A percentile compares a stretch with the other conserved stretches of the same genome.
Evolutionary conservation across 2,113 vertebrate genomes (phyloP).

Genomic region (Vicugna pacos): DNA sequence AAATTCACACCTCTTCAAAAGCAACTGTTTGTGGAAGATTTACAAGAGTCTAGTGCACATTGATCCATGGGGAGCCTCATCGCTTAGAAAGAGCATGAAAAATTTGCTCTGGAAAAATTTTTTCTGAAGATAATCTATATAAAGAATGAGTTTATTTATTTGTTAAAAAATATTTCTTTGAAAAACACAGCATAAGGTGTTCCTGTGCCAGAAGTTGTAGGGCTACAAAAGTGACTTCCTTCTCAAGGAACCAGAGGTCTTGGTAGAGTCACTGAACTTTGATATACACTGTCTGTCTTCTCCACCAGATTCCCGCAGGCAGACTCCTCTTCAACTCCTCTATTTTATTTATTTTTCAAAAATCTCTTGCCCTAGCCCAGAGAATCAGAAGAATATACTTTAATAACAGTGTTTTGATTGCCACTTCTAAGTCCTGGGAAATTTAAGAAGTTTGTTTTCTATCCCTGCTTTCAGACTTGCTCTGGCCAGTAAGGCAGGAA

Average conservation of each 20-base stretch:
- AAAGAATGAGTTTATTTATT: conserved; percentile 53
- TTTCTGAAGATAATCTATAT: not conserved
- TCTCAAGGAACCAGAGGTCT: not conserved
- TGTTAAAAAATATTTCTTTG: conserved; percentile 37
- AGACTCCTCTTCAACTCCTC: not conserved
- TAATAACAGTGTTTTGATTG: not conserved
- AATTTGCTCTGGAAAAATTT: not conserved
- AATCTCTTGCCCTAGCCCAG: not conserved
- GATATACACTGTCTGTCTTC: not conserved
- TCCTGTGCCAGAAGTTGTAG: not conserved
- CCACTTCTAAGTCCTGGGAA: not conserved
- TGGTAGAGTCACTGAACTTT: not conserved
- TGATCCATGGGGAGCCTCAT: conserved; percentile 31
- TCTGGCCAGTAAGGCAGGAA: not conserved
- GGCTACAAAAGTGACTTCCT: not conserved
- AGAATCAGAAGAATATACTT: not conserved
- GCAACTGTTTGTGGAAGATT: conserved; percentile 69
- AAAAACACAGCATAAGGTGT: not conserved
- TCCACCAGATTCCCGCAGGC: not conserved
- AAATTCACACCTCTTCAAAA: conserved; percentile 82
- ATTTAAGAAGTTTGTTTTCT: not conserved
- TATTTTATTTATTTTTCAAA: not conserved
- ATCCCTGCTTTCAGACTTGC: not conserved
- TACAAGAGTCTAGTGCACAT: conserved; percentile 39
- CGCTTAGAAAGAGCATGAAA: not conserved